Evolutionary conservation across 2,113 vertebrate species (phyloP).

Genomic region (Myrmecobius fasciatus): DNA sequence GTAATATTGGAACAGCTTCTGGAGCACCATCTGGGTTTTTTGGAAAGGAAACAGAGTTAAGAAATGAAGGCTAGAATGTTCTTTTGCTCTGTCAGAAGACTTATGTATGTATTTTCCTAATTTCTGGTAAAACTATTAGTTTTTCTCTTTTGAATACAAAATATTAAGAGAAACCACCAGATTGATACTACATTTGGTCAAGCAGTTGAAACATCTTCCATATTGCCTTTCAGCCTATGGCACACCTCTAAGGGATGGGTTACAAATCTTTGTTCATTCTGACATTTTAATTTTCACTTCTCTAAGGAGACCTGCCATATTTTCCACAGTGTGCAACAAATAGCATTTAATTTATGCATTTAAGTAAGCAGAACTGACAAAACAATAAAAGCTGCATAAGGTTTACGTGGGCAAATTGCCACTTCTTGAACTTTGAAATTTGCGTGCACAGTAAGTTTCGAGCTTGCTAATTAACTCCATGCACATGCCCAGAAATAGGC

Average conservation of each 20-base stretch:
- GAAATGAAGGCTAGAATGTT: not conserved
- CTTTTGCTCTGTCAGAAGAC: not conserved
- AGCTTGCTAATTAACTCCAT: conserved; percentile 71
- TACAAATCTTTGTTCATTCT: conserved; percentile 53
- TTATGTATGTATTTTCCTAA: not conserved
- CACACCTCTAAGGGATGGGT: conserved; percentile 22
- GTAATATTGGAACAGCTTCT: not conserved
- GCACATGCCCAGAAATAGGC: conserved; percentile 59
- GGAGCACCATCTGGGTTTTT: not conserved
- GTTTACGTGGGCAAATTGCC: conserved; percentile 69
- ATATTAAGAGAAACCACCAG: not conserved
- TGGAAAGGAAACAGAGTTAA: conserved; percentile 12
- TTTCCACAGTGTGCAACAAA: conserved; percentile 58
- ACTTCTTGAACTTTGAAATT: conserved; percentile 75
- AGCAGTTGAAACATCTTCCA: conserved; percentile 20
- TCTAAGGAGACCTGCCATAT: conserved; percentile 60
- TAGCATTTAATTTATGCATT: conserved; percentile 71
- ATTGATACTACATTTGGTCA: not conserved
- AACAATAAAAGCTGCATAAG: conserved; percentile 70
- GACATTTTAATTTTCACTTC: conserved; percentile 73
- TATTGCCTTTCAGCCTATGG: not conserved
- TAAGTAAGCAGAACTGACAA: conserved; percentile 72
- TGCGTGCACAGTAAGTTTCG: conserved; percentile 57
- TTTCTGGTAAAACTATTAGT: not conserved
- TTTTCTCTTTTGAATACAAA: not conserved